Evolutionary conservation across 1,140 invertebrate genomes (phyloP).

Genomic region (Euschistus heros): DNA sequence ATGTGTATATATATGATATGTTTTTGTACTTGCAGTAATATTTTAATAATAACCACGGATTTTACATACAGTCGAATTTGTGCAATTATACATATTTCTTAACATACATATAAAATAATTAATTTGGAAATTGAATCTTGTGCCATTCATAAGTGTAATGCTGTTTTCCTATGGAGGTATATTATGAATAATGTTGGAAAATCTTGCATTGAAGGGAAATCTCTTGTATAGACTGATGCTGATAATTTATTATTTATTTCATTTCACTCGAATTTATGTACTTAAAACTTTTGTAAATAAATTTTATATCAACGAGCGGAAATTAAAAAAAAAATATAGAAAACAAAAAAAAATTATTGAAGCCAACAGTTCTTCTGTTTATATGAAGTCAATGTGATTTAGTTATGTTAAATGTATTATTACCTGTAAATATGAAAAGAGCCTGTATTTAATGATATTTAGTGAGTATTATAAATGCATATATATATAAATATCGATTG

Average conservation of each 20-base stretch:
- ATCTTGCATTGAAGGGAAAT: not conserved
- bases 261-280: slow-evolving; percentile 14
- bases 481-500: slow-evolving; percentile 19
- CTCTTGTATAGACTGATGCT: slow-evolving; percentile 10
- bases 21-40: too few species aligned
- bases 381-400: slow-evolving; percentile 18
- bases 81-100: too few species aligned
- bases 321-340: not conserved
- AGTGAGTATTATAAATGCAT: slow-evolving; percentile 12
- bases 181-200: too few species aligned
- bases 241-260: slow-evolving; percentile 9
- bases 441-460: slow-evolving; percentile 16
- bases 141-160: too few species aligned
- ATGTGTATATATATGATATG: too few species aligned
- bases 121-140: too few species aligned
- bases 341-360: not conserved
- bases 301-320: slow-evolving; percentile 5
- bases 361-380: slow-evolving; percentile 14
- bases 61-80: too few species aligned
- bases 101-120: too few species aligned
- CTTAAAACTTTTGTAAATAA: slow-evolving; percentile 14
- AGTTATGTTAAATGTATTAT: slow-evolving; percentile 20
- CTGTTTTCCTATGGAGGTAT: too few species aligned
- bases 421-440: slow-evolving; percentile 8
- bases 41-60: too few species aligned